These are phyloP conservation scores for Aselliscus stoliczkanus DNA, from an alignment of 2,797 vertebrate genomes.

Conservation along the genomic window DNA sequence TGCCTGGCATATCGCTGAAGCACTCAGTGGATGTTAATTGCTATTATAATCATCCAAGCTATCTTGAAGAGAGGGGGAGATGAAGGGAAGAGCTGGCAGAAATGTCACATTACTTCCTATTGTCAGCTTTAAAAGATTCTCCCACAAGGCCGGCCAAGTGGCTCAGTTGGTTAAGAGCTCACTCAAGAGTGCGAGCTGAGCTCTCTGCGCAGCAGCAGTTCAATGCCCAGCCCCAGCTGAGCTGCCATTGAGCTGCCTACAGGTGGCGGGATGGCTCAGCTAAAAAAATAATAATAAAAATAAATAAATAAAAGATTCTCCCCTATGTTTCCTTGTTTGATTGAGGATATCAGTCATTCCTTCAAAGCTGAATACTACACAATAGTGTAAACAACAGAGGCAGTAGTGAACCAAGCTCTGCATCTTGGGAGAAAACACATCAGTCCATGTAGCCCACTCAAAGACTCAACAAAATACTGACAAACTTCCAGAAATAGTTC, in stretches of 20 bases:
- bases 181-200: too few relatives aligned
- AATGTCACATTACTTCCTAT: slow-evolving; percentile 8
- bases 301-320: too few relatives aligned
- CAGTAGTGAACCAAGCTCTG: not conserved
- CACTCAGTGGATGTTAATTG: not conserved
- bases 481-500: slow-evolving; percentile 15
- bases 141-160: too few relatives aligned
- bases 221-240: too few relatives aligned
- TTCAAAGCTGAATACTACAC: not conserved
- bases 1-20: not conserved
- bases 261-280: too few relatives aligned
- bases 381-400: not conserved
- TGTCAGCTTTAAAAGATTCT: not conserved
- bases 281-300: too few relatives aligned
- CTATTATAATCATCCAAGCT: not conserved
- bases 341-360: not conserved
- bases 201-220: too few relatives aligned
- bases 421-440: not conserved
- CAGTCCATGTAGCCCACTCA: not conserved
- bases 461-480: not conserved
- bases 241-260: too few relatives aligned
- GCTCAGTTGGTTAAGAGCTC: too few relatives aligned
- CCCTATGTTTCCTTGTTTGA: not conserved
- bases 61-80: not conserved
- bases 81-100: not conserved